Conservation (phyloP, 1,140 invertebrate species). For the Drosophila neocordata region DNA sequence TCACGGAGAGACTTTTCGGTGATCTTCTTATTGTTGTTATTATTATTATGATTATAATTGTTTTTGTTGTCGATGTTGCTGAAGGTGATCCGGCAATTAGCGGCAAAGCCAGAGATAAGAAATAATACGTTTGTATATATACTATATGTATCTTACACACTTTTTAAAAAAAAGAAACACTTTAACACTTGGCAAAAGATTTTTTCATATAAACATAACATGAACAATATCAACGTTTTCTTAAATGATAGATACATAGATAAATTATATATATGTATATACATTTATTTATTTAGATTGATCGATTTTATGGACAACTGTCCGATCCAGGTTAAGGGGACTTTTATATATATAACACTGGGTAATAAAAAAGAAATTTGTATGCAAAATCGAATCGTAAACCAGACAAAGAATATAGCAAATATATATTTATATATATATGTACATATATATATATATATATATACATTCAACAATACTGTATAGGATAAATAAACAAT, state of each 20-base stretch:
- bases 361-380: not conserved
- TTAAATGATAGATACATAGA: not conserved
- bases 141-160: not conserved
- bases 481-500: not conserved
- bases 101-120: constrained; percentile 26
- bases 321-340: not conserved
- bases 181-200: too few species aligned
- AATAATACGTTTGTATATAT: not conserved
- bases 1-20: constrained; percentile 5
- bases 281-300: not conserved
- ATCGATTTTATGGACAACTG: not conserved
- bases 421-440: not conserved
- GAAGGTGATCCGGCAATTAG: constrained; percentile 71
- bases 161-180: not conserved
- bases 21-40: not conserved
- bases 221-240: constrained; percentile 4
- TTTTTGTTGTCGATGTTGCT: constrained; percentile 2
- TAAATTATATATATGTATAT: too few species aligned
- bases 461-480: too few species aligned
- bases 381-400: not conserved
- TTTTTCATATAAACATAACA: too few species aligned
- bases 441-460: not conserved
- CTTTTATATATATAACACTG: not conserved
- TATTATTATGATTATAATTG: not conserved
- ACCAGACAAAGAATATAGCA: not conserved